These are phyloP conservation scores for Papilio dardanus DNA, from an alignment of 1,140 invertebrate genomes.

Conservation along the genomic window DNA sequence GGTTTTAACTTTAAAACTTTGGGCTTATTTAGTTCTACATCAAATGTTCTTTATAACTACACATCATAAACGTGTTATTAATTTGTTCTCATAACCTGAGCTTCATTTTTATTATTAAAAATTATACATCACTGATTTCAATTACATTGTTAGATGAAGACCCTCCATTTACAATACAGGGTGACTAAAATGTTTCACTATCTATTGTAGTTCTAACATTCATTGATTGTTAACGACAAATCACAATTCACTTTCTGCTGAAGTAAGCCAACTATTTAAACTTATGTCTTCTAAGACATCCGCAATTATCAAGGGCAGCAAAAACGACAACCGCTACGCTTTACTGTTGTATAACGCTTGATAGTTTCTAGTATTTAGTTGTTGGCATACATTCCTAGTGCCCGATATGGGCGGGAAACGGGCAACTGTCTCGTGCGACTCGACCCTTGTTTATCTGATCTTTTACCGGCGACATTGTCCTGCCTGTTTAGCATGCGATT, in stretches of 20 bases:
- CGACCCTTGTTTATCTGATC: slow-evolving; percentile 65
- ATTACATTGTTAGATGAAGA: background rate
- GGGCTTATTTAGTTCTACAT: background rate
- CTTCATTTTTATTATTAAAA: background rate
- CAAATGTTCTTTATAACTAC: background rate
- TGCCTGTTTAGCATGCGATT: slow-evolving; percentile 40
- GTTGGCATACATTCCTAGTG: slow-evolving; percentile 70
- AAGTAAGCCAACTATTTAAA: background rate
- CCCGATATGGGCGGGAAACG: slow-evolving; percentile 67
- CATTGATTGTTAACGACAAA: background rate
- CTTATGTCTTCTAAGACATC: background rate
- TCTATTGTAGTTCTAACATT: background rate
- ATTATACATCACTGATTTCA: no score
- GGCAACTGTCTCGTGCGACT: slow-evolving; percentile 60
- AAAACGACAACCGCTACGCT: slow-evolving; percentile 21
- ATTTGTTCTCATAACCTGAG: background rate
- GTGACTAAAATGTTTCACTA: background rate
- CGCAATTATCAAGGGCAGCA: slow-evolving; percentile 22
- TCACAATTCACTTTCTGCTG: background rate
- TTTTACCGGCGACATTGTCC: slow-evolving; percentile 53
- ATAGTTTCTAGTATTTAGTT: slow-evolving; percentile 52
- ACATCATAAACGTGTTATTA: background rate
- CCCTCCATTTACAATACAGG: background rate
- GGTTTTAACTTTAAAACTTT: background rate
- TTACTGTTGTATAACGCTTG: slow-evolving; percentile 15